phyloP scores from a whole-genome alignment of 2,888 invertebrate species.

The Nemurella pictetii region DNA sequence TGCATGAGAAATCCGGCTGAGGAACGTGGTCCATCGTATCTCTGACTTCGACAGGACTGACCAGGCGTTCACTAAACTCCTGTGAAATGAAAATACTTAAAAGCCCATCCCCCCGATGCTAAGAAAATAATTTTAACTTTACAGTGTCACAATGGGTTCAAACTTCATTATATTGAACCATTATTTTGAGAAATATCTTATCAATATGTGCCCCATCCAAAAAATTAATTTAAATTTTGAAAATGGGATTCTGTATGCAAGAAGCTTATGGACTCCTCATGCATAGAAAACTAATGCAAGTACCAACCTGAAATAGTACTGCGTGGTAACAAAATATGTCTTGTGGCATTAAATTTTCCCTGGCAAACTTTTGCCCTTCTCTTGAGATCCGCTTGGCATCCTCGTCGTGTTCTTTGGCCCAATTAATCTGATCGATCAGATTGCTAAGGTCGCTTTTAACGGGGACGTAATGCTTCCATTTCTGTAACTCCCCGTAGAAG shows the following conservation, averaged over 20 bases:
- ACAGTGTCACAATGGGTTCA: neutral
- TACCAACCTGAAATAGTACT: constrained; percentile 64
- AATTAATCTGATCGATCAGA: constrained; percentile 73
- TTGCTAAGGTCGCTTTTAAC: constrained; percentile 79
- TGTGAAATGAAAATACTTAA: no score
- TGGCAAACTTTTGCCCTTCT: constrained; percentile 71
- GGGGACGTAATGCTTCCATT: constrained; percentile 83
- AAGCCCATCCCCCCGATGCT: no score
- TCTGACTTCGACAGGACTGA: constrained; percentile 59
- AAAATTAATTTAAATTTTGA: no score
- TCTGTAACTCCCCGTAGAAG: constrained; percentile 78
- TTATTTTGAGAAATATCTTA: constrained; percentile 15
- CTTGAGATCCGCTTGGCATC: constrained; percentile 67
- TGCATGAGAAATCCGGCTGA: constrained; percentile 50
- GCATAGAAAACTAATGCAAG: no score
- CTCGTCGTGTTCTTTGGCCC: constrained; percentile 75
- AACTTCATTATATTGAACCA: neutral
- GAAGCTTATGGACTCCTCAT: no score
- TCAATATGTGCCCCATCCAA: no score
- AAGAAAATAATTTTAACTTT: no score
- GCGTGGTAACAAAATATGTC: constrained; percentile 89
- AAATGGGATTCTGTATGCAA: no score
- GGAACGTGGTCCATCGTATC: constrained; percentile 66
- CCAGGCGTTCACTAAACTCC: constrained; percentile 74
- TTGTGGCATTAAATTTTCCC: constrained; percentile 77